A percentile compares a stretch with the other conserved stretches of the same genome.
Evolutionary conservation across 92 coral and sea anemone species (phyloP).

Genomic region (Parazoanthus darwini): DNA sequence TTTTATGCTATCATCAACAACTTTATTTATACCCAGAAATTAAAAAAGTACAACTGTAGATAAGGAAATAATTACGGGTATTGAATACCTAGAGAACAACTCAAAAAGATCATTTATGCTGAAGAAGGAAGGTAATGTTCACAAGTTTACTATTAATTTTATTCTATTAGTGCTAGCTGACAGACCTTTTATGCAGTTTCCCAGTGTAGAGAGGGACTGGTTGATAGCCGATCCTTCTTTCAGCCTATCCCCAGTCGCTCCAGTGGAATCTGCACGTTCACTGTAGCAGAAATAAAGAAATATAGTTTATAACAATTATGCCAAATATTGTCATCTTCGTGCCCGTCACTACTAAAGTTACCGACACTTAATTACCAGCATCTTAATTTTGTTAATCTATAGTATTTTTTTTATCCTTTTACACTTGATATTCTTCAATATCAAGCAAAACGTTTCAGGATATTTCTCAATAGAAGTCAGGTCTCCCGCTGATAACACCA

Average conservation of each 20-base stretch:
- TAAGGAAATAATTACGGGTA: too few relatives aligned
- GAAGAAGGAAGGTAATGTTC: too few relatives aligned
- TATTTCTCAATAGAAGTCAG: too few relatives aligned
- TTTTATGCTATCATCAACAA: not conserved
- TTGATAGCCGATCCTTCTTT: conserved; percentile 95
- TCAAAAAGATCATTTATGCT: too few relatives aligned
- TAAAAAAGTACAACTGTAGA: too few relatives aligned
- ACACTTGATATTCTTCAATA: too few relatives aligned
- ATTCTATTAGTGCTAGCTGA: not conserved
- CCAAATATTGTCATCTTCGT: not conserved
- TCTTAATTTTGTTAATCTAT: too few relatives aligned
- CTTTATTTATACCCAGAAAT: not conserved
- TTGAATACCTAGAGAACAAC: too few relatives aligned
- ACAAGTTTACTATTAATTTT: not conserved
- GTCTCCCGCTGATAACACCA: not conserved
- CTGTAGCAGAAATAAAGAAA: conserved; percentile 33
- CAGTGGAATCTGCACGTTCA: conserved; percentile 95
- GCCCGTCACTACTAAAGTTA: not conserved
- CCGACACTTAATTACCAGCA: not conserved
- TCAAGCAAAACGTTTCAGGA: too few relatives aligned
- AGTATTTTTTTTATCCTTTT: too few relatives aligned
- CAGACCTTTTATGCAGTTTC: conserved; percentile 91
- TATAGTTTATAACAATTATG: not conserved
- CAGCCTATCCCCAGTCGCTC: conserved; percentile 93
- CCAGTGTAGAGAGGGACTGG: conserved; percentile 83